Evolutionary conservation across 2,113 vertebrate genomes (phyloP), one percentile per base, ranked within the genome.

Genomic region (Typhlomys cinereus): DNA sequence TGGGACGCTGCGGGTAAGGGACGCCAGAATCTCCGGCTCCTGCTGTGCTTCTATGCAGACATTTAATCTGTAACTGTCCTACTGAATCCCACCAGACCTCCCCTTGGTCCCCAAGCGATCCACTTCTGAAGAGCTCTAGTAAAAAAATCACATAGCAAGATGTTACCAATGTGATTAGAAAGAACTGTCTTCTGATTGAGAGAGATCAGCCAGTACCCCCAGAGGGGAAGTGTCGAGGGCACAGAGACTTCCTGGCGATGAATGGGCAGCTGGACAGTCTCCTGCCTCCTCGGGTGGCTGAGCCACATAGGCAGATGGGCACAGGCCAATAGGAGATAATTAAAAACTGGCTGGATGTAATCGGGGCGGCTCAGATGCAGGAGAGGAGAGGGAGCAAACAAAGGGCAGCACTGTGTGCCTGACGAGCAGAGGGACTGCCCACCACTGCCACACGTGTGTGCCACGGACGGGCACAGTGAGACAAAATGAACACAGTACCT

Each of bases 131-230:
- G 82, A 87, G 71, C 67, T 93, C 92, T 67, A 78, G 80, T 71
- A 89, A 91, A 90, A 93, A 78, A 79, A 54, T 88, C 71, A 39
- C 39, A 89, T 90, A 90, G 61, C 74, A 94, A 96, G 88, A 95
- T 93, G 90, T 91, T 86, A 88, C 75, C 78, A 64, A 83, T 67
- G 59, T 46, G 74, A 90, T 36, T 90, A 75, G 62, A 90, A 93
- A 92, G 61, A 81, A 70, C 21, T 34, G 71, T 75, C 90, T 90
- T 74, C 81, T 71, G 74, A 87, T 90, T 93, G 88, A 50, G 59
- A 74, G 54, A 92, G 84, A 93, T 75, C 94, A 90, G 82, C 62
- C 76, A 90, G 82, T 5, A 59, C 15, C 85, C 81, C 52, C 29
- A 25, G 85, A 85, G 74, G n/a, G 67, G 78, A 96, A 67, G 85